Base-by-base conservation (phyloP, 1,140 invertebrate genomes). In the Cherax destructor region DNA sequence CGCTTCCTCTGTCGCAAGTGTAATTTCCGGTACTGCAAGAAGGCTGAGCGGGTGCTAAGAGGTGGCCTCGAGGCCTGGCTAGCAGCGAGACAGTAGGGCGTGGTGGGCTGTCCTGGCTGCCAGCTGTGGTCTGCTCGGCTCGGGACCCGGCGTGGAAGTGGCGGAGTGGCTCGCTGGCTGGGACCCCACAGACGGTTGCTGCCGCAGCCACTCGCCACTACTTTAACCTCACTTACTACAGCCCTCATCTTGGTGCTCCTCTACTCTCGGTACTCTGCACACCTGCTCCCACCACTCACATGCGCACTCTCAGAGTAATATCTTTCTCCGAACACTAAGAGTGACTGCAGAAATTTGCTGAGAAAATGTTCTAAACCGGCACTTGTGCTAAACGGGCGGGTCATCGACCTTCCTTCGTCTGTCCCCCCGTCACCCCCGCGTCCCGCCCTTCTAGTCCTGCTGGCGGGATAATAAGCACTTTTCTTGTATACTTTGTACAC, bases 371-470 rank as follows among this genome's bases (percentile, higher is more conserved):
- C 87, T 72, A 21, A 89, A 89, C 87, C 65, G 87, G 87, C 87
- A 89, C 87, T 89, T 83, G 80, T 79, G 86, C 61, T 69, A 87
- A 74, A 79, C 86, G 72, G 50, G 87, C 87, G 65, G 87, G 87
- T 89, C 87, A 89, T 89, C 87, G 87, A 89, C 87, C 87, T 89
- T 59, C 87, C 78, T 83, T 52, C 78, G 79, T 74, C 78, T 83
- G 65, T 6, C 24, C 87, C 65, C 79, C 49, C 50, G 47, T 59
- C 4, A 9, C 65, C n/a, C 69, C 49, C 49, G 69, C 61, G 76
- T 59, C 77, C 87, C 87, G 87, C 80, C 87, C 74, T 56, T 76
- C n/a, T 61, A 83, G 80, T 83, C n/a, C 47, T 61, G 24, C 79
- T 74, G 47, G 41, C n/a, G 41, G 59, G 47, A 76, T 56, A 41